Percentiles rank a stretch among this genome's conserved stretches.
Conservation (phyloP, 1,140 invertebrate species). For the Bombus waltoni region DNA sequence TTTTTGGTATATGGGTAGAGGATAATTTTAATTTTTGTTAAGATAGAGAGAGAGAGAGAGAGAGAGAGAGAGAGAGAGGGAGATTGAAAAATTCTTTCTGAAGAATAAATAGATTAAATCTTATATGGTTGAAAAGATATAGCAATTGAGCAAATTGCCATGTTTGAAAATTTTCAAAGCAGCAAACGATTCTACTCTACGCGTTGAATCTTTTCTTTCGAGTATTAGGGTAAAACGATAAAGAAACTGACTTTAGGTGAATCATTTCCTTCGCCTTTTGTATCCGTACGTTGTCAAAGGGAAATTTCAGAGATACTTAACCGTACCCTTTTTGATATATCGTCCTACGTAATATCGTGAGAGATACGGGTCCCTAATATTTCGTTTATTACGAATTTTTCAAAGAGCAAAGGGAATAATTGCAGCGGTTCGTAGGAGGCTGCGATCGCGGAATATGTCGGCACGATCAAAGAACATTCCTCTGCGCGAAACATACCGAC, state of each 20-base stretch:
- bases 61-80: too few relatives aligned
- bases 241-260: not conserved
- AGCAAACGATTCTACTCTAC: not conserved
- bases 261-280: not conserved
- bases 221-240: not conserved
- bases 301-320: conserved; percentile 18
- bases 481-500: conserved; percentile 59
- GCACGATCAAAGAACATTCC: conserved; percentile 73
- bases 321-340: not conserved
- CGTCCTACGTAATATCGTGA: not conserved
- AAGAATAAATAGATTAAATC: too few relatives aligned
- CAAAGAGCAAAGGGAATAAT: conserved; percentile 31
- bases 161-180: not conserved
- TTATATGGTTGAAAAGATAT: too few relatives aligned
- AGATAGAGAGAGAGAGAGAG: too few relatives aligned
- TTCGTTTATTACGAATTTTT: conserved; percentile 42
- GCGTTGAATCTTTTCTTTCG: not conserved
- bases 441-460: conserved; percentile 56
- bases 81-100: too few relatives aligned
- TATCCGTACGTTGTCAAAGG: not conserved
- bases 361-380: conserved; percentile 13
- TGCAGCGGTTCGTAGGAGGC: conserved; percentile 50
- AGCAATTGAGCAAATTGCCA: too few relatives aligned
- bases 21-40: too few relatives aligned
- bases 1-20: too few relatives aligned